phyloP scores from a whole-genome alignment of 2,797 vertebrate genomes.

The Lophotriccus pileatus region DNA sequence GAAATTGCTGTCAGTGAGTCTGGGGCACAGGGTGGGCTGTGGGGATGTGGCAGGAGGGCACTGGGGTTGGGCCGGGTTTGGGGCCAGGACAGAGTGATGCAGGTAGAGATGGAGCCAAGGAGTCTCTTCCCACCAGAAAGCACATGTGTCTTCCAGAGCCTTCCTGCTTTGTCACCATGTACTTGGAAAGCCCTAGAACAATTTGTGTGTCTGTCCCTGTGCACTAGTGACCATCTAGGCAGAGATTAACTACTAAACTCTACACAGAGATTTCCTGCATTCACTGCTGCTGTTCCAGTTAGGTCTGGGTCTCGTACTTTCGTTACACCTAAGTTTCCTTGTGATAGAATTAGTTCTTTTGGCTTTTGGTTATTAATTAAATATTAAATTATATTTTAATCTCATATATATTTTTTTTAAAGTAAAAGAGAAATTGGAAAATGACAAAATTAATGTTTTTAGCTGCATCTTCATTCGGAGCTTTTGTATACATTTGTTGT shows the following conservation, averaged over 20 bases:
- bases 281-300: neutral
- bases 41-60: neutral
- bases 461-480: neutral
- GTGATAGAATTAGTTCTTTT: neutral
- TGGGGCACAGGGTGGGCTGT: neutral
- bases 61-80: neutral
- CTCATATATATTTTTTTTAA: neutral
- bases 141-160: neutral
- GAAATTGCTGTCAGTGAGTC: neutral
- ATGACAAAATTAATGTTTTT: neutral
- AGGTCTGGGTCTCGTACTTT: neutral
- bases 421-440: neutral
- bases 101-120: neutral
- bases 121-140: neutral
- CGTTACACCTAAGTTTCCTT: neutral
- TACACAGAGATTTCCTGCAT: neutral
- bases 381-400: neutral
- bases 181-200: neutral
- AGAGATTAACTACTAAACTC: neutral
- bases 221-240: accelerated
- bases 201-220: neutral
- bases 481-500: neutral
- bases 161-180: neutral
- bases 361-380: neutral
- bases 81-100: no score